These are phyloP conservation scores for Lepidurus apus DNA, from an alignment of 1,140 invertebrate species.

Conservation along the genomic window DNA sequence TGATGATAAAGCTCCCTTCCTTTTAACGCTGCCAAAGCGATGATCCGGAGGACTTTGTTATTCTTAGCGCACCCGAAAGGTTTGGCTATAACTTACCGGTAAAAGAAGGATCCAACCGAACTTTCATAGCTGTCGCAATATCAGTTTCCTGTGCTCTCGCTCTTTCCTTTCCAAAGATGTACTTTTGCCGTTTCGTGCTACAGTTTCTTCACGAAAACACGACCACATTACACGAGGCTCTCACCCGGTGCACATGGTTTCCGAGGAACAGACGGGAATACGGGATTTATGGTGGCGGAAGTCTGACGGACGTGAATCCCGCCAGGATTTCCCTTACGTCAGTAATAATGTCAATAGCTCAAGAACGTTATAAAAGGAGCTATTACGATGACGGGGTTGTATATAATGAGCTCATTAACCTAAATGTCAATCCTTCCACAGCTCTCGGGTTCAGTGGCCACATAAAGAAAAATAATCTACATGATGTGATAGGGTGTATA, in stretches of 20 bases:
- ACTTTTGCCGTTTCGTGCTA: background rate
- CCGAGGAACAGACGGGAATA: background rate
- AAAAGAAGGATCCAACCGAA: background rate
- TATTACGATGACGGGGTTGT: background rate
- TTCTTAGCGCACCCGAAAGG: background rate
- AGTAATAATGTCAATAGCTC: background rate
- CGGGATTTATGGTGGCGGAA: background rate
- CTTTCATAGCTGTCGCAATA: background rate
- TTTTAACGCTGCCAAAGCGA: background rate
- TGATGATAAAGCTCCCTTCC: background rate
- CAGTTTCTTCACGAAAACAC: background rate
- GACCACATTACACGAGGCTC: no score
- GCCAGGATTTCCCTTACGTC: background rate
- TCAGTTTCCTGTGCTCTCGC: background rate
- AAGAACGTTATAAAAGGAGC: background rate
- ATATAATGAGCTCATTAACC: background rate
- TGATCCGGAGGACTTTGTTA: background rate
- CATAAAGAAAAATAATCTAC: no score
- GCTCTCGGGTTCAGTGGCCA: background rate
- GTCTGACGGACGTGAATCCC: background rate
- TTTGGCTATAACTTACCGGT: background rate
- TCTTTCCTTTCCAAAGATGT: background rate
- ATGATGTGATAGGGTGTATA: no score
- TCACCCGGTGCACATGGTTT: no score
- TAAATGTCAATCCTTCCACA: background rate